These are phyloP conservation scores for Hemitrygon akajei DNA, from an alignment of 2,797 vertebrate genomes.

Conservation along the genomic window DNA sequence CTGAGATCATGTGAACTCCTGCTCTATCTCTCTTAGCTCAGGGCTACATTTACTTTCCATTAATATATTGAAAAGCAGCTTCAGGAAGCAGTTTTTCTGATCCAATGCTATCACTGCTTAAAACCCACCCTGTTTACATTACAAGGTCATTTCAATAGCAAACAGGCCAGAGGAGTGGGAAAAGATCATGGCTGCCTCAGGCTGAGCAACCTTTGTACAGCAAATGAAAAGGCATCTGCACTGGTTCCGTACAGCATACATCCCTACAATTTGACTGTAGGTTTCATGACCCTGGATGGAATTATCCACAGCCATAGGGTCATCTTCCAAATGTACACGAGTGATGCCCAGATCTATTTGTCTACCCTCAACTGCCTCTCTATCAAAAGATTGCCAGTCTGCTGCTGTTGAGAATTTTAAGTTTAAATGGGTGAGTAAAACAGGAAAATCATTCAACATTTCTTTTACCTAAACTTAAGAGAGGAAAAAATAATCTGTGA, in stretches of 20 bases:
- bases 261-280: background rate
- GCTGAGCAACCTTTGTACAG: background rate
- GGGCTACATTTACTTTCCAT: background rate
- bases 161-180: background rate
- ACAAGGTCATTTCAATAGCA: background rate
- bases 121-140: constrained; percentile 24
- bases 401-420: background rate
- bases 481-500: background rate
- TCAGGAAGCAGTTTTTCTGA: constrained; percentile 15
- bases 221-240: background rate
- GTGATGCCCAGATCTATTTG: background rate
- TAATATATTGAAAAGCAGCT: constrained; percentile 3
- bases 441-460: background rate
- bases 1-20: background rate
- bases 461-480: background rate
- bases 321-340: background rate
- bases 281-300: constrained; percentile 2
- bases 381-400: background rate
- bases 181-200: background rate
- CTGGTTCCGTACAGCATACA: background rate
- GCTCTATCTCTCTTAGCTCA: background rate
- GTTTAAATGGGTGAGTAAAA: background rate
- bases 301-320: constrained; percentile 20
- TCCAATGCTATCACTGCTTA: background rate
- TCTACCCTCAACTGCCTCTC: background rate